These are phyloP conservation scores for Anagyrus pseudococci DNA, from an alignment of 2,888 invertebrate genomes.

Conservation along the genomic window DNA sequence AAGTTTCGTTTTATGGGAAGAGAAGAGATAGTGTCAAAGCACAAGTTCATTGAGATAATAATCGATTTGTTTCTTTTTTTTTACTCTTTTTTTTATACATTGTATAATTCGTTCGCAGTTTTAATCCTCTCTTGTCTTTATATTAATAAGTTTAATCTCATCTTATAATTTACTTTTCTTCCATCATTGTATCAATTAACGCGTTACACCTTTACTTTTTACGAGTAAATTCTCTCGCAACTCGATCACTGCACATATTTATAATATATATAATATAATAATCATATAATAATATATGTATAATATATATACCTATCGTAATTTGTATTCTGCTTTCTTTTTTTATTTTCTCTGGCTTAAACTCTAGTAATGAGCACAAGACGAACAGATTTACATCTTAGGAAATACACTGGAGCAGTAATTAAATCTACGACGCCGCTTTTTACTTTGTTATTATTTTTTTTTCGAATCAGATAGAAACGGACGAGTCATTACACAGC, in stretches of 20 bases:
- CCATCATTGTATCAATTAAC: slow-evolving; percentile 34
- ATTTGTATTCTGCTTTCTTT: slow-evolving; percentile 33
- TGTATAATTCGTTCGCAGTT: slow-evolving; percentile 41
- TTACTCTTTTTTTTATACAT: slow-evolving; percentile 40
- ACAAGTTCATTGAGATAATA: slow-evolving; percentile 18
- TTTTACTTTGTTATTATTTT: slow-evolving; percentile 5
- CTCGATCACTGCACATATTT: slow-evolving; percentile 35
- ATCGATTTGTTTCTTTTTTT: no score
- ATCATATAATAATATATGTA: slow-evolving; percentile 37
- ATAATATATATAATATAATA: no score
- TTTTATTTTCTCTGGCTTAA: slow-evolving; percentile 45
- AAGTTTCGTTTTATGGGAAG: slow-evolving; percentile 12
- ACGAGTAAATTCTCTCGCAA: slow-evolving; percentile 15
- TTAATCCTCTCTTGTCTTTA: slow-evolving; percentile 24
- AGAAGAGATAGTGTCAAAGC: slow-evolving; percentile 26
- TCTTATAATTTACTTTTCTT: slow-evolving; percentile 28
- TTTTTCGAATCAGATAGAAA: slow-evolving; percentile 23
- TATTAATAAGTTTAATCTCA: slow-evolving; percentile 40
- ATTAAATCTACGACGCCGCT: slow-evolving; percentile 24
- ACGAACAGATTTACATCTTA: slow-evolving; percentile 53
- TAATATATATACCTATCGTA: slow-evolving; percentile 37
- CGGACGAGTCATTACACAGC: no score
- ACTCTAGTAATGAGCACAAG: slow-evolving; percentile 54
- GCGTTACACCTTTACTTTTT: slow-evolving; percentile 31
- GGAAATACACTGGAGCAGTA: slow-evolving; percentile 44